phyloP scores from a whole-genome alignment of 2,888 invertebrate genomes.

The Ephialtes manifestator region DNA sequence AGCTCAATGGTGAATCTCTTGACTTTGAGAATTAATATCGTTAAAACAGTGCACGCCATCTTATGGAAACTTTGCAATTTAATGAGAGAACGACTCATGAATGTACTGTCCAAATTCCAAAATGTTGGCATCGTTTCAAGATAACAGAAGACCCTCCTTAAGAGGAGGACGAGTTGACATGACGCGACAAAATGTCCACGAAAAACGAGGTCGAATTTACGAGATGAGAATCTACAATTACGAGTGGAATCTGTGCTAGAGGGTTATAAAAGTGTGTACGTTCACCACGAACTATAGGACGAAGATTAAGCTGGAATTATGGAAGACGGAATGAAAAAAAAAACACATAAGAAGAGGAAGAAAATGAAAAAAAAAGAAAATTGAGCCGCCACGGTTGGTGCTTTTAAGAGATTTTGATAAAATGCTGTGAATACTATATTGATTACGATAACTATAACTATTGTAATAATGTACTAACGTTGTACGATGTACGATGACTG shows the following conservation, averaged over 20 bases:
- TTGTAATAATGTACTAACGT: slow-evolving; percentile 85
- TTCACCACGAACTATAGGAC: slow-evolving; percentile 19
- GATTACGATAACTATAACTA: slow-evolving; percentile 84
- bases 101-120: no score
- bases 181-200: slow-evolving; percentile 6
- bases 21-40: no score
- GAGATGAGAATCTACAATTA: slow-evolving; percentile 28
- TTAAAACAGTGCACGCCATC: no score
- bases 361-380: slow-evolving; percentile 57
- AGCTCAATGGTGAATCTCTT: no score
- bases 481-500: slow-evolving; percentile 85
- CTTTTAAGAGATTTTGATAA: slow-evolving; percentile 86
- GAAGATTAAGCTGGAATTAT: slow-evolving; percentile 35
- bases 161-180: slow-evolving; percentile 53
- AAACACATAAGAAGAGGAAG: slow-evolving; percentile 18
- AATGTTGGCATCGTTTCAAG: no score
- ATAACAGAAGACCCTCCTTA: not conserved
- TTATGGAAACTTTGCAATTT: no score
- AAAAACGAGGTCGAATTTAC: slow-evolving; percentile 19
- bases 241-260: slow-evolving; percentile 7
- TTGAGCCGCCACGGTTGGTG: slow-evolving; percentile 77
- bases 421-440: slow-evolving; percentile 86
- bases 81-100: no score
- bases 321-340: not conserved
- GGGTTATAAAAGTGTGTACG: not conserved